These are phyloP conservation scores for Dasypolia templi DNA, from an alignment of 2,888 invertebrate species.

Conservation along the genomic window DNA sequence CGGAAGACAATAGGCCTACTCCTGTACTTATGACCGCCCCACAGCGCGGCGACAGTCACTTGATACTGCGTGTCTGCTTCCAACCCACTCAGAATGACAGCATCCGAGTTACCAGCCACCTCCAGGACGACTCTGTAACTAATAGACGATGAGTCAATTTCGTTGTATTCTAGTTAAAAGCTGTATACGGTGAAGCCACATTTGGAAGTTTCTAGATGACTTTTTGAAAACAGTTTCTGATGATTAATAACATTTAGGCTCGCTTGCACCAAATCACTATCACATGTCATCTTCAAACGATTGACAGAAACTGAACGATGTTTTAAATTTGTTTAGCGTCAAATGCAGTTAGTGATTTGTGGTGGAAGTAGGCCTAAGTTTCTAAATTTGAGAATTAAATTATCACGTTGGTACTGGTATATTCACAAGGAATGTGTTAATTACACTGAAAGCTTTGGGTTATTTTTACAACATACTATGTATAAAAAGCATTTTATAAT, in stretches of 20 bases:
- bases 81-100: slow-evolving; percentile 95
- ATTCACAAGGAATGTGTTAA: neutral
- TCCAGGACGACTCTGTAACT: slow-evolving; percentile 98
- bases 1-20: slow-evolving; percentile 97
- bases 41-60: slow-evolving; percentile 95
- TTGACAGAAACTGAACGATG: neutral
- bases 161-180: slow-evolving; percentile 83
- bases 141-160: slow-evolving; percentile 92
- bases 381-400: neutral
- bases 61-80: slow-evolving; percentile 97
- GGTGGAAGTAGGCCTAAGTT: neutral
- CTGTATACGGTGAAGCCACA: slow-evolving; percentile 72
- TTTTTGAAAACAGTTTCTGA: neutral
- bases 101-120: slow-evolving; percentile 97
- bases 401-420: neutral
- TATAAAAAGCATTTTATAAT: neutral
- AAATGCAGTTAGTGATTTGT: neutral
- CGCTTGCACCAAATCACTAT: neutral
- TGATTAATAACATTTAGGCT: neutral
- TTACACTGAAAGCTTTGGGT: slow-evolving; percentile 28
- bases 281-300: neutral
- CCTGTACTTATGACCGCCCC: slow-evolving; percentile 95
- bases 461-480: neutral
- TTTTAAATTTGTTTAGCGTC: neutral
- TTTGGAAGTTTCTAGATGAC: slow-evolving; percentile 31